Percentiles rank a stretch among this genome's conserved stretches.
These are phyloP conservation scores for Eristalis intricaria DNA, from an alignment of 2,888 invertebrate species.

Conservation along the genomic window DNA sequence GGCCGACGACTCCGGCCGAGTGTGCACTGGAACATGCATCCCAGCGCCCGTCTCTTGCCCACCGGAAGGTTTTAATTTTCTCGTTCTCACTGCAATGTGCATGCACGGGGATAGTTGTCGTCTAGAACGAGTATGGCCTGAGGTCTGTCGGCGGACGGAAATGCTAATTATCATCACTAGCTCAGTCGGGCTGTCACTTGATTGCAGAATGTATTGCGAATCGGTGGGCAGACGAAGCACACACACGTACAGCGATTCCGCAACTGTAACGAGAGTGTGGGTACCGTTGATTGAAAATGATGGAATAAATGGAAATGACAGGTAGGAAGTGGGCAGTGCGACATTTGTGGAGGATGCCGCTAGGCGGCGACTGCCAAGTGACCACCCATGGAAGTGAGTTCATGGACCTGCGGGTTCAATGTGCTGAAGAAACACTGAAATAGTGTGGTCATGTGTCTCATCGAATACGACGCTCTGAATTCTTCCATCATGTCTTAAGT, in stretches of 20 bases:
- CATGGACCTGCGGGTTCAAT: neutral
- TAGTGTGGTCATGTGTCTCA: too few species aligned
- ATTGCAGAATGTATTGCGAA: conserved; percentile 28
- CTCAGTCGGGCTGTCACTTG: conserved; percentile 29
- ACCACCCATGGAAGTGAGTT: neutral
- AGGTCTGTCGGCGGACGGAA: conserved; percentile 50
- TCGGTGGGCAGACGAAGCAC: neutral
- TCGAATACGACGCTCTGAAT: too few species aligned
- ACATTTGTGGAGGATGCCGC: neutral
- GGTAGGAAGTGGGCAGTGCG: neutral
- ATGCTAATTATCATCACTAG: conserved; percentile 52
- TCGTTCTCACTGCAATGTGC: neutral
- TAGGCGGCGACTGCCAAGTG: neutral
- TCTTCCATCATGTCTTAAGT: too few species aligned
- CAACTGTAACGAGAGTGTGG: neutral
- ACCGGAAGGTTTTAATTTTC: conserved; percentile 16
- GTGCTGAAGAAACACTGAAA: neutral
- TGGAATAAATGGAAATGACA: neutral
- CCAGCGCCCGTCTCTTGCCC: neutral
- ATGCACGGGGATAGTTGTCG: neutral
- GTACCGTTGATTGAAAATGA: conserved; percentile 29
- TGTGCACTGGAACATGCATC: conserved; percentile 47
- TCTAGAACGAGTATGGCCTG: conserved; percentile 7
- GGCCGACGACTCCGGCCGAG: conserved; percentile 17
- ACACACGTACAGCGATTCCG: neutral